Evolutionary conservation across 2,888 invertebrate species (phyloP).

Genomic region (Sesia apiformis): DNA sequence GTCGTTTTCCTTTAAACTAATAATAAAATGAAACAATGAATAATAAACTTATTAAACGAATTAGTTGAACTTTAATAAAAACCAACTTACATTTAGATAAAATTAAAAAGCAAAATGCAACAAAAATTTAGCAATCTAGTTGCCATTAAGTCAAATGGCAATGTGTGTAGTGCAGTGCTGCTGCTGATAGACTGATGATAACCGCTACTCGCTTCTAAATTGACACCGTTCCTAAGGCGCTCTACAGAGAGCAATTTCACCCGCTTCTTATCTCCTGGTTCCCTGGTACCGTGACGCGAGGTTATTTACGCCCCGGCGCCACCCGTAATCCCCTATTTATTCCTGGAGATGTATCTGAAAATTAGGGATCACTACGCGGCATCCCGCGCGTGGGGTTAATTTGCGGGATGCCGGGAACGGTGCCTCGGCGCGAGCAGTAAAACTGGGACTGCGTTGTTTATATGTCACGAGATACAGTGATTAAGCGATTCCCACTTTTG

Average conservation of each 20-base stretch:
- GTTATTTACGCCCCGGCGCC: slow-evolving; percentile 68
- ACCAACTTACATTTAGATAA: too few species aligned
- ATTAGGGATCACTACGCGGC: slow-evolving; percentile 65
- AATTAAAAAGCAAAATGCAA: too few species aligned
- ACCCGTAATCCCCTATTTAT: slow-evolving; percentile 72
- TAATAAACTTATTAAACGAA: too few species aligned
- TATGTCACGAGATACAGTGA: slow-evolving; percentile 36
- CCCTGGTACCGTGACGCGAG: slow-evolving; percentile 54
- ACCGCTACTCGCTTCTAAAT: slow-evolving; percentile 8
- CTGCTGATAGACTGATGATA: slow-evolving; percentile 9
- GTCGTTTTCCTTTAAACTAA: too few species aligned
- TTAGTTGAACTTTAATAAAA: too few species aligned
- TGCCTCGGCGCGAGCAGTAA: slow-evolving; percentile 19
- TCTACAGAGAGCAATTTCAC: slow-evolving; percentile 50
- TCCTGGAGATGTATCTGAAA: slow-evolving; percentile 72
- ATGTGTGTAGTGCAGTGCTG: too few species aligned
- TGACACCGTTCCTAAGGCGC: slow-evolving; percentile 12
- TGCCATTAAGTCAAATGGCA: too few species aligned
- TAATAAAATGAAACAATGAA: too few species aligned
- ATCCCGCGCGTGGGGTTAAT: slow-evolving; percentile 47
- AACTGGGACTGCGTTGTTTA: slow-evolving; percentile 27
- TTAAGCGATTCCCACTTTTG: slow-evolving; percentile 9
- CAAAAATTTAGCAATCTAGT: too few species aligned
- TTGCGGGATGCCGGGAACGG: slow-evolving; percentile 42
- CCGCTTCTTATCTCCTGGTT: slow-evolving; percentile 53